Conservation (phyloP, 2,797 vertebrate genomes). For the Tenualosa thibaudeaui region DNA sequence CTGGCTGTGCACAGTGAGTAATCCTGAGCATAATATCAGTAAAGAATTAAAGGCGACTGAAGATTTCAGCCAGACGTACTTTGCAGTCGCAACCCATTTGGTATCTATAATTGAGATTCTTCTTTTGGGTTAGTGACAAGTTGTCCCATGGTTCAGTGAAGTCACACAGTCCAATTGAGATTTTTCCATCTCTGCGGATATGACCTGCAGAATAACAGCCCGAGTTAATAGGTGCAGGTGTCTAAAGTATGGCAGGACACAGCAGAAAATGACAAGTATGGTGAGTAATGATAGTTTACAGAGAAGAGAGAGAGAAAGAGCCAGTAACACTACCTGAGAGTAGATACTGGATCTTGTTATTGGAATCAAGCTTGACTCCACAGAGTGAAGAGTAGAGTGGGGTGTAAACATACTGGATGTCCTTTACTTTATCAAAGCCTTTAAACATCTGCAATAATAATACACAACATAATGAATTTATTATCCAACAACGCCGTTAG, state of each 20-base stretch:
- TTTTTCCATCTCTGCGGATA: conserved; percentile 82
- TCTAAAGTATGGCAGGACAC: neutral
- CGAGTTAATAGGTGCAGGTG: neutral
- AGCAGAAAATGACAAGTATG: neutral
- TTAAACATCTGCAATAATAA: conserved; percentile 87
- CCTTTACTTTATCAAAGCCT: conserved; percentile 88
- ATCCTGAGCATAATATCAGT: neutral
- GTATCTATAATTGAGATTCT: conserved; percentile 90
- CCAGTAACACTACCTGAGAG: conserved; percentile 81
- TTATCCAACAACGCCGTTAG: neutral
- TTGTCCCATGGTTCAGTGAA: conserved; percentile 88
- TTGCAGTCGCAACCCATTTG: conserved; percentile 91
- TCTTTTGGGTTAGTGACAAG: conserved; percentile 85
- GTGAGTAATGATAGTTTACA: neutral
- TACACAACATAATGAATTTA: neutral
- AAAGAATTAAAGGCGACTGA: neutral
- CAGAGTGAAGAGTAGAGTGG: conserved; percentile 87
- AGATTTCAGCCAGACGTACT: conserved; percentile 71
- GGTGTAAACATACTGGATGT: conserved; percentile 89
- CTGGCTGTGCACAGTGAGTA: neutral
- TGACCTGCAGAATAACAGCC: conserved; percentile 71
- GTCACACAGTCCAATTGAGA: conserved; percentile 87
- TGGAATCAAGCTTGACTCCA: conserved; percentile 86
- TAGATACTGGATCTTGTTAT: conserved; percentile 90
- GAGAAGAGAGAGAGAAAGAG: neutral